These are phyloP conservation scores for Leptinotarsa undecemlineata DNA, from an alignment of 1,140 invertebrate genomes.

Conservation along the genomic window DNA sequence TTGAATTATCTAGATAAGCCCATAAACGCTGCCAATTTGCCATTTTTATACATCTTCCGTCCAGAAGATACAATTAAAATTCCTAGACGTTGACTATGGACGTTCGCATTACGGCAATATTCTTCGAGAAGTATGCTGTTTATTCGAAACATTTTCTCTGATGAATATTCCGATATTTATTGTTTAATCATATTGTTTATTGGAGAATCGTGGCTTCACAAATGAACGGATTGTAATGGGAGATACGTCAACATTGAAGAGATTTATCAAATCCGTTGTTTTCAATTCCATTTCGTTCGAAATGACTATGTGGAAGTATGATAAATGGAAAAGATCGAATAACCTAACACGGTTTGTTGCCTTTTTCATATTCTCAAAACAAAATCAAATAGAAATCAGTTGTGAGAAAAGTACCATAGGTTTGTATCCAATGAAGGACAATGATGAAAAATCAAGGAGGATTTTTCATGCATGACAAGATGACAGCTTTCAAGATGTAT, in stretches of 20 bases:
- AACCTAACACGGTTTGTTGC: background rate
- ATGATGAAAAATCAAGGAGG: too few relatives aligned
- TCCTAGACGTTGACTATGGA: conserved; percentile 21
- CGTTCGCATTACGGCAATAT: background rate
- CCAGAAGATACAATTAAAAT: conserved; percentile 26
- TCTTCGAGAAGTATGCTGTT: background rate
- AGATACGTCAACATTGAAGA: background rate
- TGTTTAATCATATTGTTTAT: conserved; percentile 22
- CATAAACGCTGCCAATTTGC: conserved; percentile 24
- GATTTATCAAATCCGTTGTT: conserved; percentile 1
- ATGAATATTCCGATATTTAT: conserved; percentile 23
- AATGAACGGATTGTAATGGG: conserved; percentile 1
- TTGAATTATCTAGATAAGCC: conserved; percentile 14
- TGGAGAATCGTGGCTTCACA: conserved; percentile 15
- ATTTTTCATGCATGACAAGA: too few relatives aligned
- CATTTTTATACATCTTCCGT: conserved; percentile 22
- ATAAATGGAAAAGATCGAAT: background rate
- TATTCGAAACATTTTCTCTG: conserved; percentile 1
- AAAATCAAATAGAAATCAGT: too few relatives aligned
- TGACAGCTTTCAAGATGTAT: too few relatives aligned
- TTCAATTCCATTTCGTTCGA: background rate
- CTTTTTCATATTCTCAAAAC: background rate
- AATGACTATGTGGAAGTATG: background rate
- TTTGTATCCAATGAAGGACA: too few relatives aligned
- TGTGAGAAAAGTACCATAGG: too few relatives aligned